Percentiles rank a stretch among this genome's conserved stretches.
Evolutionary conservation across 92 coral and sea anemone genomes (phyloP).

Genomic region (Parazoanthus swiftii): DNA sequence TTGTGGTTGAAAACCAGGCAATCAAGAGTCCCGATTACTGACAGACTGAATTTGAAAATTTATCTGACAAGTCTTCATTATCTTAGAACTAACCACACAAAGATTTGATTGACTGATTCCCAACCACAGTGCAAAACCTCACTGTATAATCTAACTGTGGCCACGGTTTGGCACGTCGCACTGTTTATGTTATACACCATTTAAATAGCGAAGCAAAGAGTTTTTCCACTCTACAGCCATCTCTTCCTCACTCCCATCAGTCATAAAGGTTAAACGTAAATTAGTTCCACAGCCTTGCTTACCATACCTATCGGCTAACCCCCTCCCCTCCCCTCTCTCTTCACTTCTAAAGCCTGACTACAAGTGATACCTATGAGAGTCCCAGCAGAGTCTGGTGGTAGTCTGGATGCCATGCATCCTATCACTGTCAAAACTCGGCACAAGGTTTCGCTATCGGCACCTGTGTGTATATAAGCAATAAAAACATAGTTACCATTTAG

Average conservation of each 20-base stretch:
- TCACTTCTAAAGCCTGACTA: not conserved
- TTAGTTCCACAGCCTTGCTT: not conserved
- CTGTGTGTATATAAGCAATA: constrained; percentile 35
- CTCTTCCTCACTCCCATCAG: not conserved
- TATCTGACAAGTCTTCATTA: no score
- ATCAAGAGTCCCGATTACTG: no score
- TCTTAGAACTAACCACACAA: no score
- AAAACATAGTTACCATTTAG: not conserved
- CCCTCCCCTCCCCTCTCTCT: not conserved
- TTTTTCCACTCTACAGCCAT: no score
- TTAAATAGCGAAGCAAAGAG: no score
- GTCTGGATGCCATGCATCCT: constrained; percentile 74
- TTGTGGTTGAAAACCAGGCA: no score
- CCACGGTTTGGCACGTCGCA: no score
- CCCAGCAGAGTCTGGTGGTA: constrained; percentile 59
- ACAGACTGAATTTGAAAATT: no score
- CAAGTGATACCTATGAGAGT: constrained; percentile 63
- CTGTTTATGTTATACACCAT: no score
- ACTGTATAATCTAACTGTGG: no score
- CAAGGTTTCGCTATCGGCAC: constrained; percentile 72
- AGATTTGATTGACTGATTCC: no score
- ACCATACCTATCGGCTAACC: not conserved
- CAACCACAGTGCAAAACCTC: no score
- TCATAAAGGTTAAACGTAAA: not conserved
- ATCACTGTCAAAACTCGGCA: constrained; percentile 89